Conservation (phyloP, 2,797 vertebrate genomes). For the Eidolon dupreanum region DNA sequence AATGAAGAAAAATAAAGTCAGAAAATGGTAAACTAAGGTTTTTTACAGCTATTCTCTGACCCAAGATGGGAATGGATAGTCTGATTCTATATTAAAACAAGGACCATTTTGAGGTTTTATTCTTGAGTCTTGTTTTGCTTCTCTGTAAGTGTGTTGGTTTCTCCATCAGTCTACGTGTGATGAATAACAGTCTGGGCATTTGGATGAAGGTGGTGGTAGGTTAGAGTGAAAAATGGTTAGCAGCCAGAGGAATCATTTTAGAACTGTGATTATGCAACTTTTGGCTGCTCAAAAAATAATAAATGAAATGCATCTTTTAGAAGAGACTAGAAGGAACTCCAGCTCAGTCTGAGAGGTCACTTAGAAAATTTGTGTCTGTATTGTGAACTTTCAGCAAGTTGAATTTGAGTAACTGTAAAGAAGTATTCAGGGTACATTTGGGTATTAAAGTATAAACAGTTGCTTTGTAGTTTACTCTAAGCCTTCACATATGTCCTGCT, state of each 20-base stretch:
- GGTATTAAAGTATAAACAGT: neutral
- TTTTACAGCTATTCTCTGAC: neutral
- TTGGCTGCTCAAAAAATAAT: neutral
- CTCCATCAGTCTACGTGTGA: neutral
- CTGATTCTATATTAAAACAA: neutral
- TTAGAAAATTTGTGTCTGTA: conserved; percentile 1
- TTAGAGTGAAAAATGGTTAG: neutral
- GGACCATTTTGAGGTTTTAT: neutral
- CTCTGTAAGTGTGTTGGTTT: neutral
- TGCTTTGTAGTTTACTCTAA: neutral
- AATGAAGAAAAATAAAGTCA: neutral
- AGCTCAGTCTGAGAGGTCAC: neutral
- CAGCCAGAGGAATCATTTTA: neutral
- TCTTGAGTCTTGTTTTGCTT: neutral
- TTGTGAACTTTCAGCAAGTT: neutral
- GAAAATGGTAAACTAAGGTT: neutral
- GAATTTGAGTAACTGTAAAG: neutral
- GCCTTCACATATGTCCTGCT: neutral
- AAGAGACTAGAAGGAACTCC: neutral
- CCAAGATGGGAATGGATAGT: neutral
- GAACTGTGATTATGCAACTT: neutral
- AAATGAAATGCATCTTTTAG: neutral
- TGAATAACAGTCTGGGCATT: neutral
- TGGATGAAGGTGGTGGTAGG: neutral
- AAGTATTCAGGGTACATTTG: neutral